A percentile compares a stretch with the other conserved stretches of the same genome.
Conservation (phyloP, 2,888 invertebrate genomes). For the Clostera curtula region DNA sequence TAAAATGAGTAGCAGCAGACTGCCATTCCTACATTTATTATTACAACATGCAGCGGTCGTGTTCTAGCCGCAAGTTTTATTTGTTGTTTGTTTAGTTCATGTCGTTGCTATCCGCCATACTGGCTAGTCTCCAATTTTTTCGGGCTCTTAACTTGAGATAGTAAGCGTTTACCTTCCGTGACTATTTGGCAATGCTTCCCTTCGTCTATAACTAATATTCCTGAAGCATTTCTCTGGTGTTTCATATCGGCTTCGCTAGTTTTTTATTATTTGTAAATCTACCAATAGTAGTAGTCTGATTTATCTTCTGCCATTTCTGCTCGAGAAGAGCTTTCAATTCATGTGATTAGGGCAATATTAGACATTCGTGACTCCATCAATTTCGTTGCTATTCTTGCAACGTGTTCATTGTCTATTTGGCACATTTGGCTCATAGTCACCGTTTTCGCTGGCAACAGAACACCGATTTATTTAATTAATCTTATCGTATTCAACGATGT, state of each 20-base stretch:
- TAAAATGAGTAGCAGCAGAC: no score
- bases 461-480: constrained; percentile 2
- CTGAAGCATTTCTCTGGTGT: no score
- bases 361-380: not conserved
- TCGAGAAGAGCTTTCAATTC: no score
- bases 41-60: constrained; percentile 16
- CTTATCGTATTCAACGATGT: no score
- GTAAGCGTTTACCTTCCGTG: constrained; percentile 15
- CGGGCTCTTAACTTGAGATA: constrained; percentile 24
- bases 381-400: not conserved
- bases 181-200: constrained; percentile 3
- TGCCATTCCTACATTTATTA: constrained; percentile 11
- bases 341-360: no score
- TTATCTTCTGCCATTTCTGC: no score
- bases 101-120: constrained; percentile 35
- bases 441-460: not conserved
- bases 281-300: no score
- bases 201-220: no score
- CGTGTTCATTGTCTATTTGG: not conserved
- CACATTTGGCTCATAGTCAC: not conserved
- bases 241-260: no score
- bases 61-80: constrained; percentile 20
- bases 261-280: no score
- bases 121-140: constrained; percentile 46
- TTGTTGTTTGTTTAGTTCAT: constrained; percentile 25